Evolutionary conservation across 2,113 vertebrate species (phyloP).

Genomic region (Clarias batrachus): DNA sequence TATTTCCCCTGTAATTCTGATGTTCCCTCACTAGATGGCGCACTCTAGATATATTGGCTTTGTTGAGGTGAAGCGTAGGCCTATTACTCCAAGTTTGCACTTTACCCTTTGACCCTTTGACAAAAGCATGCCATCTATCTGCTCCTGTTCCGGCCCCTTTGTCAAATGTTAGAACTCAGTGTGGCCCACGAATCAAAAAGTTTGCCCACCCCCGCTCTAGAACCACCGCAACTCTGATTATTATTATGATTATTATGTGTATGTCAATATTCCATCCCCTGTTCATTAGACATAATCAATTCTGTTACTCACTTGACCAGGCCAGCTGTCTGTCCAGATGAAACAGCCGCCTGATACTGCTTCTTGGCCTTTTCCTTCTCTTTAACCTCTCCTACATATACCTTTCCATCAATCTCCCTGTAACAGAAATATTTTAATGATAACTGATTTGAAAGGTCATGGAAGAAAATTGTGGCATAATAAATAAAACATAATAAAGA

Average conservation of each 20-base stretch:
- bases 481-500: neutral
- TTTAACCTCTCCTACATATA: slow-evolving; percentile 84
- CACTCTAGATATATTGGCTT: too few species aligned
- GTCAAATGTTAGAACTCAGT: too few species aligned
- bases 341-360: slow-evolving; percentile 85
- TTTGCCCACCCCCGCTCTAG: too few species aligned
- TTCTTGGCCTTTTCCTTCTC: slow-evolving; percentile 86
- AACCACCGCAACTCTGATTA: neutral
- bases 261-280: neutral
- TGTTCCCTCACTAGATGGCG: too few species aligned
- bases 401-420: slow-evolving; percentile 82
- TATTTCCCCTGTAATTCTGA: too few species aligned
- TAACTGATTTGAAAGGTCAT: neutral
- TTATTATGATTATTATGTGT: neutral
- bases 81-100: too few species aligned
- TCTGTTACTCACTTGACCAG: slow-evolving; percentile 82
- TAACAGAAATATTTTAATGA: neutral
- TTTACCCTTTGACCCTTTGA: too few species aligned
- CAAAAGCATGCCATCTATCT: too few species aligned
- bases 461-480: neutral
- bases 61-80: too few species aligned
- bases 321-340: slow-evolving; percentile 83
- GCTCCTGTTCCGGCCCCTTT: too few species aligned
- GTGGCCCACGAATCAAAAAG: too few species aligned
- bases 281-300: neutral